Evolutionary conservation across 2,113 vertebrate genomes (phyloP).

Genomic region (Bos taurus): ARS-UCD2.0 NC_037337.1:7160001-7160500

Average conservation of each 20-base stretch:
- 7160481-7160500: not conserved
- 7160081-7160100: not conserved
- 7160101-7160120: not conserved
- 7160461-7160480: not conserved
- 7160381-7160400: not conserved
- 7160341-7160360: not conserved
- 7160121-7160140: not conserved
- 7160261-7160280: not conserved
- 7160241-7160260: not conserved
- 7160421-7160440: not conserved
- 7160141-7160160: not conserved
- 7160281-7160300: not conserved
- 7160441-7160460: not conserved
- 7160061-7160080: not conserved
- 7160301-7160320: not conserved
- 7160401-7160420: not conserved
- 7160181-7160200: not conserved
- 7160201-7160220: not conserved
- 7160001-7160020: not conserved
- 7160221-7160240: not conserved
- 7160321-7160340: not conserved
- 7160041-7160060: slow-evolving; percentile 26
- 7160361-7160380: not conserved
- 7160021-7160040: slow-evolving; percentile 13
- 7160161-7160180: not conserved